A percentile compares a stretch with the other conserved stretches of the same genome.
Evolutionary conservation across 2,888 invertebrate species (phyloP).

Genomic region (Oscheius sp.): DNA sequence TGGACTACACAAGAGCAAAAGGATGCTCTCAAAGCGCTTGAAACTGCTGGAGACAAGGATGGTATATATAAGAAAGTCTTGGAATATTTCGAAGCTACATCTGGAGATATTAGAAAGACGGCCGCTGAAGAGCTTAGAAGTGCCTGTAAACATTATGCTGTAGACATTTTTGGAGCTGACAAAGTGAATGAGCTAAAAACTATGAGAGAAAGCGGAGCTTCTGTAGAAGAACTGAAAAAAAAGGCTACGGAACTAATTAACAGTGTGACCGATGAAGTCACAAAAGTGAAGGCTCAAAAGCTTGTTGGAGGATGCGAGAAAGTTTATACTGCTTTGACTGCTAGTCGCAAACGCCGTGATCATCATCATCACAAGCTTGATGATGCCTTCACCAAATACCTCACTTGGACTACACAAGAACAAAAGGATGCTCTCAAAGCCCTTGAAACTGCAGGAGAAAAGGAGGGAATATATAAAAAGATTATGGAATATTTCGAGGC

Average conservation of each 20-base stretch:
- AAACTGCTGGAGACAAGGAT: slow-evolving; percentile 47
- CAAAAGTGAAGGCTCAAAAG: slow-evolving; percentile 33
- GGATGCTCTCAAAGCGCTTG: slow-evolving; percentile 44
- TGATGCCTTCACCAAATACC: slow-evolving; percentile 27
- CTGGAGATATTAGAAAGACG: slow-evolving; percentile 51
- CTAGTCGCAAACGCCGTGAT: slow-evolving; percentile 9
- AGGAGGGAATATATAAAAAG: slow-evolving; percentile 31
- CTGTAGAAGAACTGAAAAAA: slow-evolving; percentile 36
- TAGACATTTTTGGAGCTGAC: slow-evolving; percentile 48
- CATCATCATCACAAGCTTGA: slow-evolving; percentile 29
- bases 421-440: slow-evolving; percentile 32
- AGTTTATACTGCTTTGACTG: slow-evolving; percentile 27
- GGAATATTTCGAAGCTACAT: slow-evolving; percentile 42
- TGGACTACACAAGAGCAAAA: slow-evolving; percentile 52
- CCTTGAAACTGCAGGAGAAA: slow-evolving; percentile 21
- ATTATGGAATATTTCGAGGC: slow-evolving; percentile 36
- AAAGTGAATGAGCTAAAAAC: slow-evolving; percentile 44
- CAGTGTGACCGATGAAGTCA: slow-evolving; percentile 30
- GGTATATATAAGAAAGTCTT: slow-evolving; percentile 41
- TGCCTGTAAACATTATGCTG: slow-evolving; percentile 50
- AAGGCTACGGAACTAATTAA: slow-evolving; percentile 26
- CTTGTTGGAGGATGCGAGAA: slow-evolving; percentile 38
- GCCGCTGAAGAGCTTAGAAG: slow-evolving; percentile 53
- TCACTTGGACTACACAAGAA: slow-evolving; percentile 34
- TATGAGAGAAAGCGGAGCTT: slow-evolving; percentile 45